Percentiles rank a stretch among this genome's conserved stretches.
phyloP scores from a whole-genome alignment of 2,797 vertebrate genomes.

The Neostethus bicornis region DNA sequence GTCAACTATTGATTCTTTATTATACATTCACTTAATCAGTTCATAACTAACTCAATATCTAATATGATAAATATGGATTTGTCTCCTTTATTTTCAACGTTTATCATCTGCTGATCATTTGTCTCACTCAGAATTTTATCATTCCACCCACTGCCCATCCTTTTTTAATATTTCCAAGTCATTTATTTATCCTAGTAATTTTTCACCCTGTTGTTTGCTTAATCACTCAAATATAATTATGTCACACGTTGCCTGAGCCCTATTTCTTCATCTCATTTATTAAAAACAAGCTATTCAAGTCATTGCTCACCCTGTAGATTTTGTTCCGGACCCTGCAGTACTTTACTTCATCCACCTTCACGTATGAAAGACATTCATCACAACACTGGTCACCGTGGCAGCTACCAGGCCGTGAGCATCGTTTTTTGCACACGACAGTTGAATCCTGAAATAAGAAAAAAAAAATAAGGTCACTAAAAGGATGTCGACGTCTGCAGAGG shows the following conservation, averaged over 20 bases:
- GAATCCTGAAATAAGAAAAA: slow-evolving; percentile 89
- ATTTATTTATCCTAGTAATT: neutral
- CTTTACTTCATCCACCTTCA: slow-evolving; percentile 86
- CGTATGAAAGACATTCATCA: slow-evolving; percentile 86
- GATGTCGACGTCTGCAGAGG: too few relatives aligned
- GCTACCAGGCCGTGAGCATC: slow-evolving; percentile 81
- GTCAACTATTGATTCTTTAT: neutral
- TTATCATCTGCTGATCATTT: too few relatives aligned
- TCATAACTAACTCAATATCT: neutral
- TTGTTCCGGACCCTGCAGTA: slow-evolving; percentile 93
- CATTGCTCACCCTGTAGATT: slow-evolving; percentile 88
- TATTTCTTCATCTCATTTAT: too few relatives aligned
- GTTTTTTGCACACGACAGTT: slow-evolving; percentile 90
- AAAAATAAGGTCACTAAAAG: too few relatives aligned
- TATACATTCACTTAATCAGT: neutral
- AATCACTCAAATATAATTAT: too few relatives aligned
- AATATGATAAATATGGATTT: neutral
- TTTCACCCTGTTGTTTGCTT: neutral
- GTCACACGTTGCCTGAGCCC: too few relatives aligned
- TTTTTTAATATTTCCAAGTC: neutral
- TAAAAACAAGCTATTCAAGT: neutral
- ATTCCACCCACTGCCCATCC: neutral
- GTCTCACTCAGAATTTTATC: too few relatives aligned
- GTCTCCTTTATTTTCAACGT: too few relatives aligned
- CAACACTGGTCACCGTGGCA: slow-evolving; percentile 85